Conservation (phyloP, 2,797 vertebrate species). For the Gambelia wislizenii region DNA sequence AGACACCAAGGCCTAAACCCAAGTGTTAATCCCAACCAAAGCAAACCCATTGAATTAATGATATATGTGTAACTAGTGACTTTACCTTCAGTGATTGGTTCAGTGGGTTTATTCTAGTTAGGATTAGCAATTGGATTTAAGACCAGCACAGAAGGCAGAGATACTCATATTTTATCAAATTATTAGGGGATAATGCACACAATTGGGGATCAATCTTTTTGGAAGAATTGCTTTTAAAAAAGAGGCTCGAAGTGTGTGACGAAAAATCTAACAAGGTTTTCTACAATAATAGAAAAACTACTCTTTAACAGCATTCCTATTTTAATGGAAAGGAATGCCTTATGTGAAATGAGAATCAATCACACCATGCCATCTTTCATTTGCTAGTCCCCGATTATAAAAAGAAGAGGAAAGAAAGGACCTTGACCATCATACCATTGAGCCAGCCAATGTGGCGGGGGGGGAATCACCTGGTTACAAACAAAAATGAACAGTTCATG, state of each 20-base stretch:
- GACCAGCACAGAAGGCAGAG: neutral
- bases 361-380: constrained; percentile 22
- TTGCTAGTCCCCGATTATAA: neutral
- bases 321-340: neutral
- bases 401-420: neutral
- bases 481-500: constrained; percentile 24
- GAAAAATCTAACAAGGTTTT: neutral
- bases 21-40: neutral
- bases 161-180: too few relatives aligned
- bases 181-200: neutral
- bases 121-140: too few relatives aligned
- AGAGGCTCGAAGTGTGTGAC: neutral
- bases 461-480: constrained; percentile 6
- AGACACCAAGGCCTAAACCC: neutral
- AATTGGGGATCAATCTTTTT: neutral
- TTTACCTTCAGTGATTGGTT: too few relatives aligned
- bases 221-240: neutral
- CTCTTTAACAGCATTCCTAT: neutral
- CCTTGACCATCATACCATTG: neutral
- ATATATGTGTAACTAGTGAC: too few relatives aligned
- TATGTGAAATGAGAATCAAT: neutral
- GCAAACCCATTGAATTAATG: too few relatives aligned
- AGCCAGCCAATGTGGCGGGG: neutral
- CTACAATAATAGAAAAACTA: neutral
- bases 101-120: too few relatives aligned